These are phyloP conservation scores for Aphelocoma coerulescens DNA, from an alignment of 2,113 vertebrate genomes.

Conservation along the genomic window DNA sequence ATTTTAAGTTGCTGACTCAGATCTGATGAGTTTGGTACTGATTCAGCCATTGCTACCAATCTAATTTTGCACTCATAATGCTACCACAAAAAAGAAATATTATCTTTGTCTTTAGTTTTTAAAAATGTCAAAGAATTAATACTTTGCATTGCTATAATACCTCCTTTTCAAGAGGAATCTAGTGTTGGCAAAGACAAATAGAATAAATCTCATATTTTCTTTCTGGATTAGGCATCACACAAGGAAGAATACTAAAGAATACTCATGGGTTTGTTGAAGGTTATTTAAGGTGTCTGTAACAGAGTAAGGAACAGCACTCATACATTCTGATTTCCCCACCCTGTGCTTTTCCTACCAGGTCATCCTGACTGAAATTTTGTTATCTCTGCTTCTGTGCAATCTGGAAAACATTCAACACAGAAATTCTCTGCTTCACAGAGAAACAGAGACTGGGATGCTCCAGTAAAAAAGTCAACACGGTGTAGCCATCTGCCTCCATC, in stretches of 20 bases:
- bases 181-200: not conserved
- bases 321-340: not conserved
- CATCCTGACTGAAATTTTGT: not conserved
- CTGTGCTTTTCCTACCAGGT: not conserved
- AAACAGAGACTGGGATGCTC: not conserved
- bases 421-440: not conserved
- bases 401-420: not conserved
- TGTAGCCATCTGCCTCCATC: not conserved
- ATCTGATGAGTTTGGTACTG: not conserved
- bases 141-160: not conserved
- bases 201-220: not conserved
- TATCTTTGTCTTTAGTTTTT: not conserved
- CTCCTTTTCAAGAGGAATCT: not conserved
- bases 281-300: not conserved
- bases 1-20: constrained; percentile 1
- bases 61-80: not conserved
- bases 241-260: not conserved
- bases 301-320: not conserved
- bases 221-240: not conserved
- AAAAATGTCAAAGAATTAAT: not conserved
- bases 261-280: not conserved
- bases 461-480: not conserved
- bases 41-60: not conserved
- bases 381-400: not conserved
- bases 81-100: not conserved